Percentiles rank a stretch among this genome's conserved stretches.
Evolutionary conservation across 2,888 invertebrate genomes (phyloP).

Genomic region (Drosophila macrospina): DNA sequence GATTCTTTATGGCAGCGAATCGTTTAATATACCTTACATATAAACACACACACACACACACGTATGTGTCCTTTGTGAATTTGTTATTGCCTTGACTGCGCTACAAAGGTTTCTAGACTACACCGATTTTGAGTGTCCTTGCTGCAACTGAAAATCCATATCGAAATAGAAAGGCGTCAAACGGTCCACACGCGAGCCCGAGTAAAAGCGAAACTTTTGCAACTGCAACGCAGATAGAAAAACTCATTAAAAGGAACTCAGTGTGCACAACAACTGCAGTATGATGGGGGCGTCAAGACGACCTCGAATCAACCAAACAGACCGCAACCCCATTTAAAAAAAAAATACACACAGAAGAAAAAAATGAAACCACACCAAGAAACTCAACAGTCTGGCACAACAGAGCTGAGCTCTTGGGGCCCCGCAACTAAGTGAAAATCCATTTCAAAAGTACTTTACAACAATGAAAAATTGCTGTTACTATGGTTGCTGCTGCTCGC

Average conservation of each 20-base stretch:
- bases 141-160: slow-evolving; percentile 56
- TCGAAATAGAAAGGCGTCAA: slow-evolving; percentile 57
- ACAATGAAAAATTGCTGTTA: slow-evolving; percentile 57
- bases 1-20: slow-evolving; percentile 57
- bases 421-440: slow-evolving; percentile 53
- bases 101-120: slow-evolving; percentile 42
- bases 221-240: slow-evolving; percentile 75
- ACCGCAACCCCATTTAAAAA: slow-evolving; percentile 36
- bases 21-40: slow-evolving; percentile 31
- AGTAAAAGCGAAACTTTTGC: slow-evolving; percentile 58
- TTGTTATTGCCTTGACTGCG: slow-evolving; percentile 26
- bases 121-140: slow-evolving; percentile 62
- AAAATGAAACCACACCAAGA: background rate
- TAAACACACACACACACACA: slow-evolving; percentile 10
- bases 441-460: slow-evolving; percentile 63
- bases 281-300: slow-evolving; percentile 42
- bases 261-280: slow-evolving; percentile 25
- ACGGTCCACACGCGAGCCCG: slow-evolving; percentile 55
- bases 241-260: slow-evolving; percentile 75
- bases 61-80: slow-evolving; percentile 4
- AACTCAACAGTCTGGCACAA: slow-evolving; percentile 9
- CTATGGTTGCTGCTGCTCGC: background rate
- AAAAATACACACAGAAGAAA: background rate
- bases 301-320: slow-evolving; percentile 52
- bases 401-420: slow-evolving; percentile 7